A percentile compares a stretch with the other conserved stretches of the same genome.
Evolutionary conservation across 2,888 invertebrate genomes (phyloP).

Genomic region (Polymixis flavicincta): DNA sequence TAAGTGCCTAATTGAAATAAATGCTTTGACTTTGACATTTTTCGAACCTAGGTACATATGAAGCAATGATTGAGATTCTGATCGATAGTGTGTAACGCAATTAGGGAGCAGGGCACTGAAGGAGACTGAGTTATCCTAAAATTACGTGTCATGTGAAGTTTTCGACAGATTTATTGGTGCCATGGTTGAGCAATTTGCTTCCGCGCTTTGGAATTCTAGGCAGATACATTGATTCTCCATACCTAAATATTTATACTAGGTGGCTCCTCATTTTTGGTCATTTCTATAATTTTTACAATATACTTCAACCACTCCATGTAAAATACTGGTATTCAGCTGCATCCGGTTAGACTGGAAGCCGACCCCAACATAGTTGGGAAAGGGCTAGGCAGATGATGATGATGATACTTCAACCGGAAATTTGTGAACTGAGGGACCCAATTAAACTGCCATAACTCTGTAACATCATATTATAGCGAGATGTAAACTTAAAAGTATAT

Average conservation of each 20-base stretch:
- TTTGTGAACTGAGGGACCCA: not conserved
- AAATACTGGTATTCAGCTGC: too few species aligned
- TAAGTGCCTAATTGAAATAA: too few species aligned
- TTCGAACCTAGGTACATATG: too few species aligned
- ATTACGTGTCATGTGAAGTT: not conserved
- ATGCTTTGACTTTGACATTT: too few species aligned
- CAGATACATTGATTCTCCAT: not conserved
- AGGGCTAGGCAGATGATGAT: too few species aligned
- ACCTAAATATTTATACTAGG: not conserved
- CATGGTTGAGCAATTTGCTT: not conserved
- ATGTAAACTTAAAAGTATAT: not conserved
- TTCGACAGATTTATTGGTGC: not conserved
- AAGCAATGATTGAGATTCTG: too few species aligned
- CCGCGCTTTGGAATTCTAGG: not conserved
- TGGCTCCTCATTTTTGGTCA: not conserved
- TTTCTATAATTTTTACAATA: not conserved
- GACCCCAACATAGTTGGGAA: too few species aligned
- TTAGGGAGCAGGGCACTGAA: not conserved
- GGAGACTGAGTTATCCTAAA: not conserved
- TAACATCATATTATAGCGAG: too few species aligned
- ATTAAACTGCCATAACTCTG: not conserved
- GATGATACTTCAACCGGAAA: too few species aligned
- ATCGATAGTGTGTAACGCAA: too few species aligned
- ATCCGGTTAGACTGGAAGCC: too few species aligned
- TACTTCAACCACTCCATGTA: not conserved